phyloP scores from a whole-genome alignment of 2,113 vertebrate genomes.

The Heterochromis multidens region DNA sequence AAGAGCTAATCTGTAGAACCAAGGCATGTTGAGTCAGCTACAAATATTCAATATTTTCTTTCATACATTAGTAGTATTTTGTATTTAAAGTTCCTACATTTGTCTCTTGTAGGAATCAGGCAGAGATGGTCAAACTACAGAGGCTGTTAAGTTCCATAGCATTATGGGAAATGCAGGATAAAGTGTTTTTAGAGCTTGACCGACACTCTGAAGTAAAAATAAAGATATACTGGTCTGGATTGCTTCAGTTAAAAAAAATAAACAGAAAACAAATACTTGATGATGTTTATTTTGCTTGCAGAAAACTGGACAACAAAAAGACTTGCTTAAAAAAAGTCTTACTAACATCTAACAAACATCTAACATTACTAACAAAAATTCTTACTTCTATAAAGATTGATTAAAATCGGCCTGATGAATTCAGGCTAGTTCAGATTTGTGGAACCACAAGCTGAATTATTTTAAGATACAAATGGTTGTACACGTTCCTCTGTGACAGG shows the following conservation, averaged over 20 bases:
- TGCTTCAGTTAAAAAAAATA: too few species aligned
- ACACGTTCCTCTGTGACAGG: rapidly evolving
- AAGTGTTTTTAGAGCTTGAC: not conserved
- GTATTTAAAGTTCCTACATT: not conserved
- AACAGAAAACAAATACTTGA: not conserved
- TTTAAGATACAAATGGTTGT: too few species aligned
- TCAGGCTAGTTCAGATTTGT: too few species aligned
- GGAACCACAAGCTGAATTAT: too few species aligned
- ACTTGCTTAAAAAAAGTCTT: not conserved
- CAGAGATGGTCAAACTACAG: not conserved
- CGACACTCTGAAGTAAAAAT: not conserved
- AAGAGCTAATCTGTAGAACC: too few species aligned
- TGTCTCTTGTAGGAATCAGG: rapidly evolving
- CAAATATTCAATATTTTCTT: rapidly evolving
- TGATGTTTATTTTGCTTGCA: not conserved
- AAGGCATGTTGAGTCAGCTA: rapidly evolving
- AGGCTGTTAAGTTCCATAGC: not conserved
- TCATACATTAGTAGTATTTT: not conserved
- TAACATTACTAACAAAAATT: not conserved
- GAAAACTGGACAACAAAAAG: not conserved
- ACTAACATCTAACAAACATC: not conserved
- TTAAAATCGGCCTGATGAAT: not conserved
- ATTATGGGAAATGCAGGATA: not conserved
- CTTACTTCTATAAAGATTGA: rapidly evolving
- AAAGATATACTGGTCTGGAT: rapidly evolving